Conservation (phyloP, 2,797 vertebrate species). For the Uromys caudimaculatus region DNA sequence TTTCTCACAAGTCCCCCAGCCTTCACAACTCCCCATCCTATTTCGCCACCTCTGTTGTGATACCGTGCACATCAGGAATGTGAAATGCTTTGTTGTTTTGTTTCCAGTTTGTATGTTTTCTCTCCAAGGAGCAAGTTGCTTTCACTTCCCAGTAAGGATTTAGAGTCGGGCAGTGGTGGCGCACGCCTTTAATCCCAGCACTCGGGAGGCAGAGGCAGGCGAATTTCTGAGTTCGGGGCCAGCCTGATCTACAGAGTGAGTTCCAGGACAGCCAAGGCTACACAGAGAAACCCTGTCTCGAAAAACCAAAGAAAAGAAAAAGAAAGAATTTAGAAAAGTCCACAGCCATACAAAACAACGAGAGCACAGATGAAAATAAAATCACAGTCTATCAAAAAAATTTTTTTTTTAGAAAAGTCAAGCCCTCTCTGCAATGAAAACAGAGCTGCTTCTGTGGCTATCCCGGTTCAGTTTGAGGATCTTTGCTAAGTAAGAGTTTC, state of each 20-base stretch:
- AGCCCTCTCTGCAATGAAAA: neutral
- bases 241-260: too few species aligned
- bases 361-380: too few species aligned
- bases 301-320: too few species aligned
- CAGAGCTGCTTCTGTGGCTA: neutral
- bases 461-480: neutral
- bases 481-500: neutral
- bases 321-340: neutral
- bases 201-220: too few species aligned
- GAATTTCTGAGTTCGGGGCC: too few species aligned
- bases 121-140: conserved; percentile 1
- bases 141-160: neutral
- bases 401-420: neutral
- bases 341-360: too few species aligned
- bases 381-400: too few species aligned
- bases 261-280: too few species aligned
- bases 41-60: neutral
- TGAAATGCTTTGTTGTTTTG: neutral
- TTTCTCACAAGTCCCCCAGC: neutral
- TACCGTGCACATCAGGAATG: neutral
- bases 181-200: too few species aligned
- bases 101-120: neutral
- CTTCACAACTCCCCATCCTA: neutral
- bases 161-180: too few species aligned
- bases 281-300: too few species aligned